Evolutionary conservation across 1,140 invertebrate species (phyloP).

Genomic region (Ceratina japonica): DNA sequence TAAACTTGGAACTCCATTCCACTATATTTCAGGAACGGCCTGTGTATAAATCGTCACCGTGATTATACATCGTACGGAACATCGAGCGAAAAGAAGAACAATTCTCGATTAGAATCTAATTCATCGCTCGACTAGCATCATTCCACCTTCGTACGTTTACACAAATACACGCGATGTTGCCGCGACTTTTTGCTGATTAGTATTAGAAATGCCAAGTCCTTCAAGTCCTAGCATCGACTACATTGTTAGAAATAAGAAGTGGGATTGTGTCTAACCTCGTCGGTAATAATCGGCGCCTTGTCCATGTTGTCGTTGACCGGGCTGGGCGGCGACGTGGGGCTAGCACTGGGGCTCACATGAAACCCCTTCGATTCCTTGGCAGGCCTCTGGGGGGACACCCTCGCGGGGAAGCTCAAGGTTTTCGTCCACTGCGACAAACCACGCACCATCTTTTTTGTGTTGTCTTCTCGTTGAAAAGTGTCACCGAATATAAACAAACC

Average conservation of each 20-base stretch:
- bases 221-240: not conserved
- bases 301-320: conserved; percentile 79
- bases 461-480: not conserved
- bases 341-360: conserved; percentile 75
- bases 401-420: conserved; percentile 90
- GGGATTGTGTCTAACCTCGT: conserved; percentile 71
- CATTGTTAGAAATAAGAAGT: not conserved
- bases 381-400: conserved; percentile 87
- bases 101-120: not conserved
- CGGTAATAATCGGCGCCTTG: conserved; percentile 75
- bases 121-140: not conserved
- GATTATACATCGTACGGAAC: no score
- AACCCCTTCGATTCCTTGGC: conserved; percentile 82
- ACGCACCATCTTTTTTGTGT: conserved; percentile 84
- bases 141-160: no score
- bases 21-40: conserved; percentile 33
- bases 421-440: conserved; percentile 92
- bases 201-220: not conserved
- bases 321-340: conserved; percentile 79
- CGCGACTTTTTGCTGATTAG: not conserved
- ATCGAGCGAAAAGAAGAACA: no score
- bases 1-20: conserved; percentile 45
- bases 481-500: conserved; percentile 4
- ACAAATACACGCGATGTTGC: not conserved
- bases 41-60: not conserved